A percentile compares a stretch with the other conserved stretches of the same genome.
Conservation (phyloP, 1,140 invertebrate genomes). For the Heliconius melpomene region DNA sequence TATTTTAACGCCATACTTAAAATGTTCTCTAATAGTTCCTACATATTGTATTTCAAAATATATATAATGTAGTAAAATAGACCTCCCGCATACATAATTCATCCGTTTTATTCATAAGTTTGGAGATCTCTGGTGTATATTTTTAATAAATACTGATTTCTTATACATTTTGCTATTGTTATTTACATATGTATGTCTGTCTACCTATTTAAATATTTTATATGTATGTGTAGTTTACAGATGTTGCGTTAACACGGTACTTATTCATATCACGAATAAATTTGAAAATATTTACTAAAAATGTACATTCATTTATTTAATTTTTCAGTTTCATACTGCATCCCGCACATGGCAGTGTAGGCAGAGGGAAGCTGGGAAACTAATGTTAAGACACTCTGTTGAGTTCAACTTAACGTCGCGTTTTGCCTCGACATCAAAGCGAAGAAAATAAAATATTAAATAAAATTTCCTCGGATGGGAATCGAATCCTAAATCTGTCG, state of each 20-base stretch:
- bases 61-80: not conserved
- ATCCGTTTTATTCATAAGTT: conserved; percentile 3
- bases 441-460: not conserved
- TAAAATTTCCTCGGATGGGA: not conserved
- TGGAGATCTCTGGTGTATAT: not conserved
- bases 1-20: not conserved
- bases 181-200: not conserved
- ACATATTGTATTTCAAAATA: not conserved
- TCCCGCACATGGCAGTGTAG: not conserved
- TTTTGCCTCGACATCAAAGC: too few species aligned
- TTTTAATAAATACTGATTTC: conserved; percentile 15
- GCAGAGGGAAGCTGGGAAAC: too few species aligned
- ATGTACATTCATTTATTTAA: too few species aligned
- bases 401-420: too few species aligned
- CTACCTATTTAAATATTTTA: not conserved
- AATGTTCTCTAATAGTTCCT: conserved; percentile 4
- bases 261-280: too few species aligned
- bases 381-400: too few species aligned
- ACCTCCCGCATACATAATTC: not conserved
- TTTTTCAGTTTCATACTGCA: too few species aligned
- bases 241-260: too few species aligned
- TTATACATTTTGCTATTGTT: not conserved
- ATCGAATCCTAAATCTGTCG: too few species aligned
- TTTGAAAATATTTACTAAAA: too few species aligned
- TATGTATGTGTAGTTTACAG: too few species aligned